These are phyloP conservation scores for Pyrocoelia pectoralis DNA, from an alignment of 2,888 invertebrate species.

Conservation along the genomic window DNA sequence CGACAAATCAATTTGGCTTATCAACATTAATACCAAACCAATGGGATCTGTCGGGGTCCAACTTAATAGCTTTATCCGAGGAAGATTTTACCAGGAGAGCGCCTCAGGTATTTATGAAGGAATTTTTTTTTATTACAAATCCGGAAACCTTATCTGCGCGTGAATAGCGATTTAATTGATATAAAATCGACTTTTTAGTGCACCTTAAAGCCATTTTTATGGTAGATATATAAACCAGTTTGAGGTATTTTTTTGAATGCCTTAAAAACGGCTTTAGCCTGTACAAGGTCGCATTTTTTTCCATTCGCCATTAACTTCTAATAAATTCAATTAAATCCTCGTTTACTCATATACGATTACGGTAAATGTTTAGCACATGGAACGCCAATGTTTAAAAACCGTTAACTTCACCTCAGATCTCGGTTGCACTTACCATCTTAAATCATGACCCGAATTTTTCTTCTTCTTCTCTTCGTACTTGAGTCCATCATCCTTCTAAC, in stretches of 20 bases:
- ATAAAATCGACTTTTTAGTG: not conserved
- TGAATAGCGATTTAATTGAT: not conserved
- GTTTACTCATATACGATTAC: slow-evolving; percentile 25
- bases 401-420: slow-evolving; percentile 37
- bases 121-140: slow-evolving; percentile 3
- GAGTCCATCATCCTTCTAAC: too few species aligned
- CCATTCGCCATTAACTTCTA: slow-evolving; percentile 6
- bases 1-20: slow-evolving; percentile 80
- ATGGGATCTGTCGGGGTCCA: slow-evolving; percentile 82
- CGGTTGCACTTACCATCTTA: slow-evolving; percentile 29
- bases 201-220: not conserved
- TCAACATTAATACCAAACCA: slow-evolving; percentile 77
- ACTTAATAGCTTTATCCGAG: slow-evolving; percentile 79
- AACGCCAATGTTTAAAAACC: slow-evolving; percentile 32
- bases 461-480: slow-evolving; percentile 15
- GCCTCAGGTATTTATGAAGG: slow-evolving; percentile 71
- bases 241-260: not conserved
- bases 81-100: slow-evolving; percentile 86
- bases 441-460: slow-evolving; percentile 35
- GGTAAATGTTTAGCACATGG: slow-evolving; percentile 34
- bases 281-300: slow-evolving; percentile 5
- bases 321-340: slow-evolving; percentile 18
- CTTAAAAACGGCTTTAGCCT: not conserved
- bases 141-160: slow-evolving; percentile 1
- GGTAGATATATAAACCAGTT: slow-evolving; percentile 2